These are phyloP conservation scores for Arctopsyche grandis DNA, from an alignment of 1,140 invertebrate genomes.

Conservation along the genomic window DNA sequence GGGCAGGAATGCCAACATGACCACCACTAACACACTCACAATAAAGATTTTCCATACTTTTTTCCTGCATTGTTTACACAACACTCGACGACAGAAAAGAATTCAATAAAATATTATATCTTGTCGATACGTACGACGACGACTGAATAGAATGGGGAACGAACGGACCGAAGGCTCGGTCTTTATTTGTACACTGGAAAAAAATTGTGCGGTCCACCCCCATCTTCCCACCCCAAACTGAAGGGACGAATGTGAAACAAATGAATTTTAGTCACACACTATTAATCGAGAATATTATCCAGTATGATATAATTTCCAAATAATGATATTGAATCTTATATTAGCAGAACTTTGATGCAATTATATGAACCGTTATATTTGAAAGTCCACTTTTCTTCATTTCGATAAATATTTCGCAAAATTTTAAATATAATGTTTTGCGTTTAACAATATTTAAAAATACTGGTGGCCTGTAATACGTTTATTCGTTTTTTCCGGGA, in stretches of 20 bases:
- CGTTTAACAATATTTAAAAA: too few relatives aligned
- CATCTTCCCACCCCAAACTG: too few relatives aligned
- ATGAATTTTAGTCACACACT: not conserved
- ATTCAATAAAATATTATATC: constrained; percentile 54
- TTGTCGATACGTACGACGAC: not conserved
- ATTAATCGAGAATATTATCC: too few relatives aligned
- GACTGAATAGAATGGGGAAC: not conserved
- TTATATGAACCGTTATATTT: too few relatives aligned
- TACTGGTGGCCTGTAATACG: too few relatives aligned
- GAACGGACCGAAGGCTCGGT: not conserved
- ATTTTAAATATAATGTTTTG: too few relatives aligned
- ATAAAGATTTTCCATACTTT: constrained; percentile 46
- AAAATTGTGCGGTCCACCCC: constrained; percentile 12
- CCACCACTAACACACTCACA: constrained; percentile 11
- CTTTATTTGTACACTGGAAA: constrained; percentile 28
- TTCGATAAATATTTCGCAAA: too few relatives aligned
- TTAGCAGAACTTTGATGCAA: too few relatives aligned
- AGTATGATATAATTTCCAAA: too few relatives aligned
- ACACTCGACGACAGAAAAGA: constrained; percentile 51
- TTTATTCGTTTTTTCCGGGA: too few relatives aligned
- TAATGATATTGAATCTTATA: too few relatives aligned
- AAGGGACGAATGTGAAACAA: not conserved
- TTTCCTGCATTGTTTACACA: constrained; percentile 49
- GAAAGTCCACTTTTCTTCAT: too few relatives aligned
- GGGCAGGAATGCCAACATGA: constrained; percentile 39